Evolutionary conservation across 2,797 vertebrate species (phyloP).

Genomic region (Tarsius wallacei): DNA sequence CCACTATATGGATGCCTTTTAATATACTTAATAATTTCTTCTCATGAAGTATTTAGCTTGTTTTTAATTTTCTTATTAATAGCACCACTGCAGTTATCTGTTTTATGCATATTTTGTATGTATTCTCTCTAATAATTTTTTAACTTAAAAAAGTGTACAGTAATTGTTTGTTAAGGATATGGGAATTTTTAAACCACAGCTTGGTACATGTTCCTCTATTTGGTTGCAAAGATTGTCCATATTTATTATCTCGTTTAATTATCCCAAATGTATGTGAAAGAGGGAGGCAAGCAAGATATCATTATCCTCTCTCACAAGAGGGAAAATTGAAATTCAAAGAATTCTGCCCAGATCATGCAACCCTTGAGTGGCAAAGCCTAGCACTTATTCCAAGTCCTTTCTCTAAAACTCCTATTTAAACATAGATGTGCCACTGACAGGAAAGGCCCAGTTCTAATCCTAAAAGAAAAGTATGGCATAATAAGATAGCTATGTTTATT

Average conservation of each 20-base stretch:
- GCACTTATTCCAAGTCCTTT: not conserved
- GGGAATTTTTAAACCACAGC: not conserved
- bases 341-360: not conserved
- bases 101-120: not conserved
- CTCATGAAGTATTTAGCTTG: not conserved
- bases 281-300: not conserved
- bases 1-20: not conserved
- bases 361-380: not conserved
- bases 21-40: not conserved
- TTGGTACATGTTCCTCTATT: not conserved
- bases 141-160: not conserved
- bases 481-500: not conserved
- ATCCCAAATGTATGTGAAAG: not conserved
- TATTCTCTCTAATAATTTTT: not conserved
- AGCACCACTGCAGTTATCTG: not conserved
- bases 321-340: slow-evolving; percentile 14
- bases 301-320: slow-evolving; percentile 19
- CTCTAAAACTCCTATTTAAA: slow-evolving; percentile 52
- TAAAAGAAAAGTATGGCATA: slow-evolving; percentile 48
- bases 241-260: slow-evolving; percentile 37
- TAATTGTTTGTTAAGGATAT: slow-evolving; percentile 6
- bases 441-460: slow-evolving; percentile 29
- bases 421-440: slow-evolving; percentile 11
- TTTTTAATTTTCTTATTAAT: slow-evolving; percentile 38
- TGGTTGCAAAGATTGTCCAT: slow-evolving; percentile 1